These are phyloP conservation scores for Mantis religiosa DNA, from an alignment of 2,888 invertebrate genomes.

Conservation along the genomic window DNA sequence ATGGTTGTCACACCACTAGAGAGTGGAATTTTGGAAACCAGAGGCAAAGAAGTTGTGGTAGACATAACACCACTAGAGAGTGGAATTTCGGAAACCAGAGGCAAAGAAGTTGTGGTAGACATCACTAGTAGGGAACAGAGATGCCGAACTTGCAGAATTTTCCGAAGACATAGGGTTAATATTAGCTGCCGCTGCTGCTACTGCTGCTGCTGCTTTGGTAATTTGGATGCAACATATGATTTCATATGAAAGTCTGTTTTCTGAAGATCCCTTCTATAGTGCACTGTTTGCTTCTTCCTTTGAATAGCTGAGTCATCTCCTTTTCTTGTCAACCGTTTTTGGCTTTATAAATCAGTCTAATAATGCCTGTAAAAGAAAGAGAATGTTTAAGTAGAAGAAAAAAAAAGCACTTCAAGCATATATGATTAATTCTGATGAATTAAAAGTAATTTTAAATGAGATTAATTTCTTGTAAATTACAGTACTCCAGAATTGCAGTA, in stretches of 20 bases:
- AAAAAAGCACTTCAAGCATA: background rate
- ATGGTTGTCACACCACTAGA: background rate
- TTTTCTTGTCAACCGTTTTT: background rate
- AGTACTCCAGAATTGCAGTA: no score
- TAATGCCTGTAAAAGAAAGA: background rate
- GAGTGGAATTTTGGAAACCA: background rate
- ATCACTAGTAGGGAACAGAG: no score
- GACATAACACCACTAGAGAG: background rate
- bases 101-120: no score
- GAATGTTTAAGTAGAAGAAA: background rate
- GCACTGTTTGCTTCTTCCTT: background rate
- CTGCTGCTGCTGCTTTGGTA: no score
- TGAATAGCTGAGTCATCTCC: background rate
- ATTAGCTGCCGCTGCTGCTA: no score
- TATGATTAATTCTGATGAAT: no score
- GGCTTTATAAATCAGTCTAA: background rate
- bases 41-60: background rate
- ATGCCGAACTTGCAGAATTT: background rate
- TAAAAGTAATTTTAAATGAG: no score
- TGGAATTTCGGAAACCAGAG: no score
- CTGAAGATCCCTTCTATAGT: background rate
- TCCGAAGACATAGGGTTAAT: background rate
- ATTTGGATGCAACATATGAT: background rate
- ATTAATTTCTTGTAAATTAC: no score
- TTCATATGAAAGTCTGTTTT: background rate